These are phyloP conservation scores for Diarsia brunnea DNA, from an alignment of 2,888 invertebrate species.

Conservation along the genomic window DNA sequence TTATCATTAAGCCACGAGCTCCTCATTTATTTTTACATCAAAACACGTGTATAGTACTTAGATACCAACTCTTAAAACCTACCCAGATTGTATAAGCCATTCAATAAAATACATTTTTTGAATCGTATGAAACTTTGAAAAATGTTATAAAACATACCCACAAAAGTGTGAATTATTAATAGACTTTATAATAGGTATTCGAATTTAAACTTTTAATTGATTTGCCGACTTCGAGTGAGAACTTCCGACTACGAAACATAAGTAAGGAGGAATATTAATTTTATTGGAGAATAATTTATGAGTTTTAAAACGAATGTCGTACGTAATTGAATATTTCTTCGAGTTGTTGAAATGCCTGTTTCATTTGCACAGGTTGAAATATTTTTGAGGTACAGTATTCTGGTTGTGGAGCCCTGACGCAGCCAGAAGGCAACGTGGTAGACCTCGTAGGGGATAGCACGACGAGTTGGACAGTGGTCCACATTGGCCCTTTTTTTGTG, in stretches of 20 bases:
- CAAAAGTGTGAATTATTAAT: constrained; percentile 45
- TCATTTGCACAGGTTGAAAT: constrained; percentile 17
- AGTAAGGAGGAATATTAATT: constrained; percentile 66
- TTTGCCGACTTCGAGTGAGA: constrained; percentile 58
- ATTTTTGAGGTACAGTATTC: no score
- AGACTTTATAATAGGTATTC: constrained; percentile 54
- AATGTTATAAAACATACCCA: constrained; percentile 19
- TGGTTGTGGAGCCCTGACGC: no score
- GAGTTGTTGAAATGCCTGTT: constrained; percentile 29
- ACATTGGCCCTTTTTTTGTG: no score
- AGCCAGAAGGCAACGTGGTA: no score
- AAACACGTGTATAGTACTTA: not conserved
- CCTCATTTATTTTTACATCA: not conserved
- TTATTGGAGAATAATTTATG: constrained; percentile 63
- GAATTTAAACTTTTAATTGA: constrained; percentile 70
- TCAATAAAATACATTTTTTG: not conserved
- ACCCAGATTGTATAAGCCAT: not conserved
- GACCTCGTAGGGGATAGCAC: no score
- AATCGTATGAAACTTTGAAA: not conserved
- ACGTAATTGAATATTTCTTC: constrained; percentile 48
- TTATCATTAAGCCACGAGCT: no score
- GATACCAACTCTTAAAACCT: not conserved
- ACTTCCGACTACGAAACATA: constrained; percentile 59
- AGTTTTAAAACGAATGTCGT: constrained; percentile 50
- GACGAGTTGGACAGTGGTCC: no score